Base-by-base conservation (phyloP, 2,113 vertebrate genomes). In the Atractosteus spatula region DNA sequence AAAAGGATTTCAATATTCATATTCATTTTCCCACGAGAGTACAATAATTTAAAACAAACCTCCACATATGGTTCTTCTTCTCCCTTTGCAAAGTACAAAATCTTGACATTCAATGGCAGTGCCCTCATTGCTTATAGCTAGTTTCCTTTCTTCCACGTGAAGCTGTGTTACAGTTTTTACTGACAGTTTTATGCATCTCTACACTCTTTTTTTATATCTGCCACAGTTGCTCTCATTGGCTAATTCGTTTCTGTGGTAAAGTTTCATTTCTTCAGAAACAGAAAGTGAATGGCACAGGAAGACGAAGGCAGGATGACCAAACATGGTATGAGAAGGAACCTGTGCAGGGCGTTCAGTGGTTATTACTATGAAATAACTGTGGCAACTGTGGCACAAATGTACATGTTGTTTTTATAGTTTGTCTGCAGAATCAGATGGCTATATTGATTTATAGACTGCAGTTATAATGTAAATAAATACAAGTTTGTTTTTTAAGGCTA, bases 11-110 rank as follows among this genome's bases (percentile, higher is more conserved):
- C 29, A 29, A 29, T 29, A 29, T 29, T 29, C 29, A 29, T 29
- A 29, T 29, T 29, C 29, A 29, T 29, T 29, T 29, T 29, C 29
- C 29, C 29, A 29, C 29, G 2, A 29, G 29, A 29, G 2, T 2
- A 29, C 29, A 29, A 29, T 29, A 29, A 29, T 29, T 29, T 29
- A 29, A n/a, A 41, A 68, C 92, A 66, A 90, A 99, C 97, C 96
- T 98, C 80, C 59, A 98, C 95, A 81, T 91, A 96, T 6, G 96
- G 94, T 70, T 95, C 97, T 68, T 83, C 71, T 71, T 88, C 83
- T 0, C 88, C 84, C 71, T 85, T 90, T 71, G 93, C 92, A 79
- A 69, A 91, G 78, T 96, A 99, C 71, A 96, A 4, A 78, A 99
- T 94, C 81, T 76, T 91, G 71, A 94, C 67, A 83, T 94, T 88